Base-by-base conservation (phyloP, 2,113 vertebrate species). In the Ciconia boyciana region DNA sequence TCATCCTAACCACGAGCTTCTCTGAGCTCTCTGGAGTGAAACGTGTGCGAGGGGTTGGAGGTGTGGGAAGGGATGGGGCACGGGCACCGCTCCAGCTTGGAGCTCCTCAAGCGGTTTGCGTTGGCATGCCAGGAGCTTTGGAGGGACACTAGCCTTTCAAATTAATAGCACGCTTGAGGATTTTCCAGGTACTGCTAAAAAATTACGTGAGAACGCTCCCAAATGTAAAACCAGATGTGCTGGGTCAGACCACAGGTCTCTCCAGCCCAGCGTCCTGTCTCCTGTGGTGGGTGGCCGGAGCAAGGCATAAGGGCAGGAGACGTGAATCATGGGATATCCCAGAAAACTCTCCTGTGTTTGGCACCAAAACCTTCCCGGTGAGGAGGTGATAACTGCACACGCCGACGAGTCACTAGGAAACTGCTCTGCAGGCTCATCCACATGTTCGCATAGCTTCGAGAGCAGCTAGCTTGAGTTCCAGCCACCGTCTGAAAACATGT, bases 161-260 rank as follows among this genome's bases (percentile, higher is more conserved):
- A 94, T 89, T 93, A 94, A 94, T 89, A 96, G 89, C 77, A 78
- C 9, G 2, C 87, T 94, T 95, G 96, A 91, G 77, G 69, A 78
- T 96, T 93, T 95, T 94, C 96, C 94, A 93, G 87, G 96, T 96
- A 95, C 81, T 91, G 89, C 84, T 91, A 93, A 82, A 96, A 94
- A 96, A 83, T 84, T 87, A 90, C 13, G 19, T 71, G 93, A 93
- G 78, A 52, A 11, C 2, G 3, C 57, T 92, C 87, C 69, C 76
- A 78, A 92, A 89, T 55, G n/a, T 78, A 81, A 94, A 95, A 95
- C 77, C 91, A 94, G 86, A 94, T 77, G 91, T 95, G 76, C 79
- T 3, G 86, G 66, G 89, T 88, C 68, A 80, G 64, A 90, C 89
- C 68, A 29, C 64, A 79, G 70, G 62, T 86, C 83, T 81, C 54